Evolutionary conservation across 2,113 vertebrate species (phyloP), one percentile per base, ranked within the genome.

Genomic region (Dasypus novemcinctus): DNA sequence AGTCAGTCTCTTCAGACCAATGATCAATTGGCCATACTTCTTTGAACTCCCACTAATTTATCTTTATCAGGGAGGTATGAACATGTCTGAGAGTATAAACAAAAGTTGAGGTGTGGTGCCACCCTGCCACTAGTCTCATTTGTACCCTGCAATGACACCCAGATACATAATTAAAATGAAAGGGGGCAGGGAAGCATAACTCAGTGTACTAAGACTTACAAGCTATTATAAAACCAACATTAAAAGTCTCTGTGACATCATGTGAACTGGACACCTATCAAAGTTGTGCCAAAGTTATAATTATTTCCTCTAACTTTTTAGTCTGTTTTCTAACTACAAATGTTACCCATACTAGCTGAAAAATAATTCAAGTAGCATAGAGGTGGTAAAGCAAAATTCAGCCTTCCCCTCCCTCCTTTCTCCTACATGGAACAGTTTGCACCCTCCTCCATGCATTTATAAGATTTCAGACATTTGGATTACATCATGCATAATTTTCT

Each of bases 291-390:
- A 90, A 74, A 31, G 36, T 57, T 14, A 54, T 64, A 84, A n/a
- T 96, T 95, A 92, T 43, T 97, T 86, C 63, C 72, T 95, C 29
- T 97, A 97, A 96, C 64, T 85, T 81, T 69, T 83, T 68, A 93
- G 54, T 79, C 25, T 61, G 36, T 23, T 92, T 57, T 76, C 46
- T 29, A 59, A 80, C 33, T 57, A 43, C n/a, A 79, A 79, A 88
- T 49, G 2, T 38, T 69, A 74, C 31, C n/a, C 14, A 54, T 59
- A 7, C 9, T 59, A 18, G 46, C 61, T 63, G 2, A 1, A 85
- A 84, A 92, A 79, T 64, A 64, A 78, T 72, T 83, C 8, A 71
- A 36, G 63, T n/a, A 54, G 36, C 5, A 71, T 27, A 83, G 79
- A 78, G 69, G 1, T 10, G 33, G 23, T 76, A 59, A 87, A 78